phyloP scores from a whole-genome alignment of 1,140 invertebrate genomes.

The Magallana angulata region DNA sequence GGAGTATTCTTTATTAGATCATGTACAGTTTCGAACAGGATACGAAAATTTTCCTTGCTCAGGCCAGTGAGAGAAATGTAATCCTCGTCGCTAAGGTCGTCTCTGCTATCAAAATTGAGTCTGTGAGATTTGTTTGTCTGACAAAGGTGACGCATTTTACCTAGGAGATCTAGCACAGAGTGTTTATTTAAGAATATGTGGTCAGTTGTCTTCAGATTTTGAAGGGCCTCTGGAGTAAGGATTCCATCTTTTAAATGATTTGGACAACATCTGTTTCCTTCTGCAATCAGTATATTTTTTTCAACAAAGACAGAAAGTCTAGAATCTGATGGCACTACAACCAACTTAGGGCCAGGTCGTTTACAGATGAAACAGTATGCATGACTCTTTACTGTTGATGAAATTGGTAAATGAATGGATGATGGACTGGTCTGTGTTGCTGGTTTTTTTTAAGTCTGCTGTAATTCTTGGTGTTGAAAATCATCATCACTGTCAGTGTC shows the following conservation, averaged over 20 bases:
- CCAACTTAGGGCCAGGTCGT: constrained; percentile 23
- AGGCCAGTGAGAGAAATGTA: constrained; percentile 32
- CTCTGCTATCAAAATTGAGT: constrained; percentile 47
- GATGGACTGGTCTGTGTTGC: not conserved
- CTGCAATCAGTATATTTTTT: constrained; percentile 40
- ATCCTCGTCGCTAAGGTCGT: not conserved
- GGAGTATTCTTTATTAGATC: not conserved
- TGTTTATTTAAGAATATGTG: constrained; percentile 10
- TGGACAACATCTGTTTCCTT: constrained; percentile 49
- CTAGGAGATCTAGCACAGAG: not conserved
- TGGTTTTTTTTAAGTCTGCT: not conserved
- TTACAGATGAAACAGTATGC: constrained; percentile 36
- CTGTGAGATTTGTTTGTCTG: not conserved
- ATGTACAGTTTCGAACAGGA: not conserved
- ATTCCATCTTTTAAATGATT: constrained; percentile 36
- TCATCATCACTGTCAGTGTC: constrained; percentile 3
- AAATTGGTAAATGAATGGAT: constrained; percentile 5
- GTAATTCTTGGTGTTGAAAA: not conserved
- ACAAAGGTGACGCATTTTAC: constrained; percentile 1
- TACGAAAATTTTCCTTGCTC: constrained; percentile 40
- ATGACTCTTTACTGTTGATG: constrained; percentile 33
- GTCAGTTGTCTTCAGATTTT: constrained; percentile 21
- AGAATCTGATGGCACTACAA: constrained; percentile 9
- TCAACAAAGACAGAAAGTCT: not conserved
- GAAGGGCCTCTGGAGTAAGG: not conserved